Percentiles rank a stretch among this genome's conserved stretches.
These are phyloP conservation scores for Drosophila sordidula DNA, from an alignment of 2,888 invertebrate genomes.

Conservation along the genomic window DNA sequence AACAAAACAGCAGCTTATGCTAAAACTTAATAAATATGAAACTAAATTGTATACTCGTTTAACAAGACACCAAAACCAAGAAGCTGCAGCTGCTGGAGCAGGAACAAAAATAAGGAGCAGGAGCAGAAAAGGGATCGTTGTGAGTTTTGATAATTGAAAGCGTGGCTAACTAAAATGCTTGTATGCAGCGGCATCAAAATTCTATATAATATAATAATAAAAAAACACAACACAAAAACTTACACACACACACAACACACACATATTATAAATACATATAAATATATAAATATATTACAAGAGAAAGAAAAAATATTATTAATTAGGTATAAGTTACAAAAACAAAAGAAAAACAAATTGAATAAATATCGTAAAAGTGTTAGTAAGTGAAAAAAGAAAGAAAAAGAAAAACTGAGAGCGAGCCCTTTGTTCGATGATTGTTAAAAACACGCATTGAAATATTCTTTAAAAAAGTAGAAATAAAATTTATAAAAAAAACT, in stretches of 20 bases:
- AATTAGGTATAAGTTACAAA: slow-evolving; percentile 58
- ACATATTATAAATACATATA: slow-evolving; percentile 65
- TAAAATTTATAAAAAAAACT: slow-evolving; percentile 20
- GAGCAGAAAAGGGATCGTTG: slow-evolving; percentile 10
- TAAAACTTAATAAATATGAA: slow-evolving; percentile 62
- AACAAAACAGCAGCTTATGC: slow-evolving; percentile 43
- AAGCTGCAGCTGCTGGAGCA: slow-evolving; percentile 20
- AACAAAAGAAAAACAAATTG: slow-evolving; percentile 53
- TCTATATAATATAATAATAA: slow-evolving; percentile 60
- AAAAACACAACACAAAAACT: slow-evolving; percentile 7
- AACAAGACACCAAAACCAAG: slow-evolving; percentile 72
- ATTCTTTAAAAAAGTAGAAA: slow-evolving; percentile 28
- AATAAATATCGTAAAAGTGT: slow-evolving; percentile 68
- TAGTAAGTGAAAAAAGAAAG: slow-evolving; percentile 56
- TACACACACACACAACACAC: slow-evolving; percentile 28
- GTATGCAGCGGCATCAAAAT: slow-evolving; percentile 45
- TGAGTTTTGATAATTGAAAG: slow-evolving; percentile 35
- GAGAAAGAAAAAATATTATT: slow-evolving; percentile 68
- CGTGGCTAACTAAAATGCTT: slow-evolving; percentile 55
- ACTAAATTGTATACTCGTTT: slow-evolving; percentile 76
- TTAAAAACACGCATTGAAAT: slow-evolving; percentile 54
- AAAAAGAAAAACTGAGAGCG: slow-evolving; percentile 45
- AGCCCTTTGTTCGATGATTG: slow-evolving; percentile 63
- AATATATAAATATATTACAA: slow-evolving; percentile 70
- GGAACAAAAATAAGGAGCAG: slow-evolving; percentile 12